These are phyloP conservation scores for Aradophagus sp. DNA, from an alignment of 1,140 invertebrate genomes.

Conservation along the genomic window DNA sequence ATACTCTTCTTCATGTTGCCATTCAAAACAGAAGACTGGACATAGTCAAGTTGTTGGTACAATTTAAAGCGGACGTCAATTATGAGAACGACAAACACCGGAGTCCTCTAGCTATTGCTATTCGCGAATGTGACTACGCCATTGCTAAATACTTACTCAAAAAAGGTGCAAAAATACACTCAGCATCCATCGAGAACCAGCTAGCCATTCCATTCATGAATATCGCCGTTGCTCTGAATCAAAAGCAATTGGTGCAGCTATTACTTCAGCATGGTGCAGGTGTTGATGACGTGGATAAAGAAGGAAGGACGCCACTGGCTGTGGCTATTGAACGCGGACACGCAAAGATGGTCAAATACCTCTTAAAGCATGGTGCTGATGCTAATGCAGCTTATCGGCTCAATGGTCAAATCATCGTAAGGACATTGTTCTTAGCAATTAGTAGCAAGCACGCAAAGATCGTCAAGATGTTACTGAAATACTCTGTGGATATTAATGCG, in stretches of 20 bases:
- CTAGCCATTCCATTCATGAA: slow-evolving; percentile 11
- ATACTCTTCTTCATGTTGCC: slow-evolving; percentile 40
- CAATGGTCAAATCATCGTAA: slow-evolving; percentile 11
- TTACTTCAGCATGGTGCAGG: slow-evolving; percentile 26
- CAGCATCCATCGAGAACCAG: slow-evolving; percentile 4
- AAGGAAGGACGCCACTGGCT: slow-evolving; percentile 28
- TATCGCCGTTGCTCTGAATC: slow-evolving; percentile 29
- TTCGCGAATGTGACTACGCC: slow-evolving; percentile 2
- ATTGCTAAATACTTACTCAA: slow-evolving; percentile 28
- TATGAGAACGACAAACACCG: slow-evolving; percentile 15
- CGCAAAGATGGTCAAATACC: slow-evolving; percentile 35
- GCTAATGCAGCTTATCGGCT: slow-evolving; percentile 20
- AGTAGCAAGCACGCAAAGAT: slow-evolving; percentile 11
- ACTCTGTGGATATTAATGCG: slow-evolving; percentile 15
- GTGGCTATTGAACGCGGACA: slow-evolving; percentile 36
- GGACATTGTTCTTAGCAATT: slow-evolving; percentile 26
- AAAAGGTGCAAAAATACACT: slow-evolving; percentile 23
- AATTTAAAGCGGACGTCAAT: slow-evolving; percentile 31
- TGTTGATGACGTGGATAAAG: slow-evolving; percentile 38
- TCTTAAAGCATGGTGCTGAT: slow-evolving; percentile 26
- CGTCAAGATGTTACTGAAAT: slow-evolving; percentile 22
- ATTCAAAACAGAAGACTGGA: slow-evolving; percentile 21
- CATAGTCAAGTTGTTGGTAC: slow-evolving; percentile 33
- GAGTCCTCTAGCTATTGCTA: slow-evolving; percentile 17
- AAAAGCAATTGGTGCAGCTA: slow-evolving; percentile 18